Conservation (phyloP, 2,888 invertebrate species). For the Idaea straminata region DNA sequence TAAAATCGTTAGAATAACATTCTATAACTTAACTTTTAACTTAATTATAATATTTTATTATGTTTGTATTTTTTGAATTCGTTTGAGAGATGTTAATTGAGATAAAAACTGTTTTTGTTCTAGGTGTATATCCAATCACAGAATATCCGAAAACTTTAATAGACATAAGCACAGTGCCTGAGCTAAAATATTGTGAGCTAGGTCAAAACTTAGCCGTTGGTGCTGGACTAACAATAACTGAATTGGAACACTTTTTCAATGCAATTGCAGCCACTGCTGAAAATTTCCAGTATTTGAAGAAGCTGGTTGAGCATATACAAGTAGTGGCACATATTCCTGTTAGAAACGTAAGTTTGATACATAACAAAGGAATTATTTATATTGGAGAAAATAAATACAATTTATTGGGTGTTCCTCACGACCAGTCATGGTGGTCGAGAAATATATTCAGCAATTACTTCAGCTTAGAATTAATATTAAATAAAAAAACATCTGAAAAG, state of each 20-base stretch:
- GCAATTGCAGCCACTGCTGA: constrained; percentile 41
- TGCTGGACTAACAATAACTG: constrained; percentile 57
- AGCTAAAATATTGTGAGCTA: constrained; percentile 48
- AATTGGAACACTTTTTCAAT: constrained; percentile 65
- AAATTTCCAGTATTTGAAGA: constrained; percentile 81
- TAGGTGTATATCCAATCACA: constrained; percentile 61
- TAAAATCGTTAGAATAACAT: no score
- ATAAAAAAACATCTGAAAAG: no score
- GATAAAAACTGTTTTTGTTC: constrained; percentile 21
- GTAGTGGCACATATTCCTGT: constrained; percentile 86
- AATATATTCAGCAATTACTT: no score
- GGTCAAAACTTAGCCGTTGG: constrained; percentile 64
- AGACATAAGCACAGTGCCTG: constrained; percentile 57
- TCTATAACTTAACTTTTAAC: background rate
- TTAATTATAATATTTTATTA: no score
- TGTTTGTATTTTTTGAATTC: no score
- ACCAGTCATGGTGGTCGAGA: no score
- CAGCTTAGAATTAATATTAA: no score
- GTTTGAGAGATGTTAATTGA: background rate
- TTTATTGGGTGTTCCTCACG: no score
- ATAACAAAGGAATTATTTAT: no score
- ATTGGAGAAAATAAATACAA: no score
- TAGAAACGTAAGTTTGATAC: constrained; percentile 81
- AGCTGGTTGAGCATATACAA: constrained; percentile 83
- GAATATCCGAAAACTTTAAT: constrained; percentile 56